Evolutionary conservation across 2,888 invertebrate genomes (phyloP).

Genomic region (Lithophane leautieri): DNA sequence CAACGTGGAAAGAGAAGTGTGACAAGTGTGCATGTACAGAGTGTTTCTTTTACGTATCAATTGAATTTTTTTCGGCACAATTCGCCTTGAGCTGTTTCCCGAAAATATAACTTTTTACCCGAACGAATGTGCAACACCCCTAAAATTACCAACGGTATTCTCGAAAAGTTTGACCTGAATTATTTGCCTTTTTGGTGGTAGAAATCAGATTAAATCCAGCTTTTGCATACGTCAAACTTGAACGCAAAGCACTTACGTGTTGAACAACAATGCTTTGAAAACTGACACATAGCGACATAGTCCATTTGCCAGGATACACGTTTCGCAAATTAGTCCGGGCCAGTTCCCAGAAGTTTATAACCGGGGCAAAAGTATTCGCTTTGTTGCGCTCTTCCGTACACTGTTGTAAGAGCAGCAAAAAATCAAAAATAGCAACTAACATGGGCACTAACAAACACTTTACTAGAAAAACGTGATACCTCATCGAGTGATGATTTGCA

Average conservation of each 20-base stretch:
- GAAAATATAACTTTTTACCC: background rate
- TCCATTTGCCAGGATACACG: constrained; percentile 31
- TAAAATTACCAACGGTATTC: background rate
- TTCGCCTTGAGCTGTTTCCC: background rate
- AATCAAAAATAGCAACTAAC: background rate
- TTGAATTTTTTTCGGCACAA: too few species aligned
- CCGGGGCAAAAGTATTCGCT: constrained; percentile 3
- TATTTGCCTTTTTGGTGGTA: background rate
- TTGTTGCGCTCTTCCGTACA: background rate
- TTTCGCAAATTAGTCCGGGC: constrained; percentile 23
- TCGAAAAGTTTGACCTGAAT: background rate
- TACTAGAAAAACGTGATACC: background rate
- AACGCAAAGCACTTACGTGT: constrained; percentile 29
- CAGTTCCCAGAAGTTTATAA: constrained; percentile 25
- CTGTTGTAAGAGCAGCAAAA: background rate
- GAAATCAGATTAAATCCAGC: background rate
- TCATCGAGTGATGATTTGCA: background rate
- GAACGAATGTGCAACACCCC: too few species aligned
- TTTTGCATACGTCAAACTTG: constrained; percentile 22
- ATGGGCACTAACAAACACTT: background rate
- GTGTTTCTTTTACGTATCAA: too few species aligned
- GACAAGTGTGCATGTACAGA: too few species aligned
- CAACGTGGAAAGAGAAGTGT: too few species aligned
- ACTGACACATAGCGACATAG: constrained; percentile 17
- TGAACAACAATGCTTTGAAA: constrained; percentile 34